Conservation (phyloP, 2,888 invertebrate genomes). For the Drosophila tripunctata region DNA sequence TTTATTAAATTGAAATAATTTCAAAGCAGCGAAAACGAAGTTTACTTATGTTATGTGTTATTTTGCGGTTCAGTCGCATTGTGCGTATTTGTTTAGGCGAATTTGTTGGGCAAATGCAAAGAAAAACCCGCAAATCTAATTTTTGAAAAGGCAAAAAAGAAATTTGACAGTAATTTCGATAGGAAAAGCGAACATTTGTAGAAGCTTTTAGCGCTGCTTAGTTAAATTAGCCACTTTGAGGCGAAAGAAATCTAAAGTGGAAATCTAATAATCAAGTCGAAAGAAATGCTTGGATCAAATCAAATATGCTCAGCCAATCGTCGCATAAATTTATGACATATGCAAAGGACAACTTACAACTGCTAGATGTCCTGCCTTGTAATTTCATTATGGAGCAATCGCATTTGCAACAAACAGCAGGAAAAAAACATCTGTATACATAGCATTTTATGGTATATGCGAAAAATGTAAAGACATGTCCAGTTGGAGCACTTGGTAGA, state of each 20-base stretch:
- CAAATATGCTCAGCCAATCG: slow-evolving; percentile 73
- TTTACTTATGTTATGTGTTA: slow-evolving; percentile 25
- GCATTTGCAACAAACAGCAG: slow-evolving; percentile 42
- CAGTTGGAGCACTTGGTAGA: slow-evolving; percentile 22
- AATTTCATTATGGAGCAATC: slow-evolving; percentile 69
- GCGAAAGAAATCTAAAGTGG: slow-evolving; percentile 44
- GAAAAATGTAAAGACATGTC: slow-evolving; percentile 21
- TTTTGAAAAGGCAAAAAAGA: slow-evolving; percentile 19
- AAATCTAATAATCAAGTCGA: slow-evolving; percentile 57
- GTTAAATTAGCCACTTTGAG: slow-evolving; percentile 40
- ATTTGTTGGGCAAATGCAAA: too few relatives aligned
- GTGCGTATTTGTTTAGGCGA: slow-evolving; percentile 51
- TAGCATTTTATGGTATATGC: slow-evolving; percentile 19
- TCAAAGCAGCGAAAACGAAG: slow-evolving; percentile 3
- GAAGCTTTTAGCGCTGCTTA: slow-evolving; percentile 45
- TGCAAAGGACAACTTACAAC: slow-evolving; percentile 30
- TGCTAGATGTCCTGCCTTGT: slow-evolving; percentile 23
- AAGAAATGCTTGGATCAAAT: slow-evolving; percentile 46
- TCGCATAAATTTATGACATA: slow-evolving; percentile 70
- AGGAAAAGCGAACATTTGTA: slow-evolving; percentile 2
- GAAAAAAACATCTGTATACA: slow-evolving; percentile 6
- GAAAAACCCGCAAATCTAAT: slow-evolving; percentile 53
- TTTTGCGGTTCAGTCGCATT: not conserved
- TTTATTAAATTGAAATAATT: slow-evolving; percentile 48
- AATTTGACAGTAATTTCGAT: not conserved